These are phyloP conservation scores for Torymus tubicola DNA, from an alignment of 2,888 invertebrate species.

Conservation along the genomic window DNA sequence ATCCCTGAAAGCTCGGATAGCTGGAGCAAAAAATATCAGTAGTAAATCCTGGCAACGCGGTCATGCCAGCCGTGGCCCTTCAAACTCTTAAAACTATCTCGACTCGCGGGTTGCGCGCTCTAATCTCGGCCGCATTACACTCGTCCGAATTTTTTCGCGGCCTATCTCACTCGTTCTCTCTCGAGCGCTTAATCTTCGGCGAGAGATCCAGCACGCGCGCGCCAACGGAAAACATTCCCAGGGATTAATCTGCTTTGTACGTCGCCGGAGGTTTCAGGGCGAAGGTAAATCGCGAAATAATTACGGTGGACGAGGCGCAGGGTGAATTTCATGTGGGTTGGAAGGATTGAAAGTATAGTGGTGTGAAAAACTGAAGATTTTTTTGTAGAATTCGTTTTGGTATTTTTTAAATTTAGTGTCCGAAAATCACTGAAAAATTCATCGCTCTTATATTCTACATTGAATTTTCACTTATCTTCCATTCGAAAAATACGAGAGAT, in stretches of 20 bases:
- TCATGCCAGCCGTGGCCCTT: no score
- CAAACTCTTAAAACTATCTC: no score
- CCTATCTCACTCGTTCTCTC: neutral
- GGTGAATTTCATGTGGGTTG: neutral
- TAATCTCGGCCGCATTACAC: neutral
- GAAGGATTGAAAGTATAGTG: neutral
- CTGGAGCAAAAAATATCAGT: no score
- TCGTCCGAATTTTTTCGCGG: constrained; percentile 3
- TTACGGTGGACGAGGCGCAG: constrained; percentile 62
- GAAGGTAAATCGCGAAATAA: constrained; percentile 73
- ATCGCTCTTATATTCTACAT: no score
- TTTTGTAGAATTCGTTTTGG: no score
- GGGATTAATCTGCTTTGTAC: constrained; percentile 52
- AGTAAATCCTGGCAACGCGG: no score
- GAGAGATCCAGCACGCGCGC: constrained; percentile 1
- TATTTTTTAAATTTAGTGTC: no score
- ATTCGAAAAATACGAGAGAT: neutral
- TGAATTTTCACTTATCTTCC: neutral
- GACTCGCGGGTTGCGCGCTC: no score
- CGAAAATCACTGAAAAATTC: no score
- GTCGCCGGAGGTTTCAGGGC: neutral
- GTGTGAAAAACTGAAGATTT: no score
- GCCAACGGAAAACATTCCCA: constrained; percentile 32
- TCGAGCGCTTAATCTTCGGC: constrained; percentile 24
- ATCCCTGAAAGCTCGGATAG: no score